Base-by-base conservation (phyloP, 2,888 invertebrate genomes). In the Gisinianus flammeolus region DNA sequence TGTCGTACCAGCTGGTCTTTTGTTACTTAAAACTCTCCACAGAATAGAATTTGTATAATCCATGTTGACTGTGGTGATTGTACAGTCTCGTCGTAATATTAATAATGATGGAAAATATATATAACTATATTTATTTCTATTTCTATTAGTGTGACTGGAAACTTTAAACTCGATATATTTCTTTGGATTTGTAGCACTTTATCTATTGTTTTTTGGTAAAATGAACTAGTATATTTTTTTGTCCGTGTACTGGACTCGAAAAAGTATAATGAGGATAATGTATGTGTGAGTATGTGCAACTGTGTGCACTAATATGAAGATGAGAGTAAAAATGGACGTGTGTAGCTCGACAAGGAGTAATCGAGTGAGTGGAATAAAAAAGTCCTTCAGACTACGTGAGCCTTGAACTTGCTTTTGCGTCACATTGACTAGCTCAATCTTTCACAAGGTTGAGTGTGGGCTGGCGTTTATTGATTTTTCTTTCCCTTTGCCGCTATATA, bases 391-490 rank as follows among this genome's bases (percentile, higher is more conserved):
- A 77, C 77, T 72, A 77, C 62, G 71, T 76, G 72, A 77, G 72
- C 77, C 77, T 77, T 77, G 77, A 77, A 77, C 77, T 77, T 77
- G 77, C 77, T 77, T 77, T 72, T 77, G 72, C 77, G 77, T 77
- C 77, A 77, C 77, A 67, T 77, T 72, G 77, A 77, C 77, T 77
- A 72, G 72, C 77, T 66, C 77, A 77, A 77, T 72, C 77, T 77
- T 70, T 71, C 76, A 70, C 76, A 76, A 76, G 76, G 76, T 77
- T 77, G 77, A 77, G 72, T 77, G 77, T 77, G 77, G 77, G 77
- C 72, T 77, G 77, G 72, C 72, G 54, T 77, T 72, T 77, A 77
- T 77, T 77, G 77, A 77, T 77, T 77, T 77, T 77, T 75, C 31
- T 75, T 66, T 75, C 62, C 54, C 56, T 70, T 44, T 28, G 62